phyloP scores from a whole-genome alignment of 2,797 vertebrate genomes.

The Cossypha dichroa region DNA sequence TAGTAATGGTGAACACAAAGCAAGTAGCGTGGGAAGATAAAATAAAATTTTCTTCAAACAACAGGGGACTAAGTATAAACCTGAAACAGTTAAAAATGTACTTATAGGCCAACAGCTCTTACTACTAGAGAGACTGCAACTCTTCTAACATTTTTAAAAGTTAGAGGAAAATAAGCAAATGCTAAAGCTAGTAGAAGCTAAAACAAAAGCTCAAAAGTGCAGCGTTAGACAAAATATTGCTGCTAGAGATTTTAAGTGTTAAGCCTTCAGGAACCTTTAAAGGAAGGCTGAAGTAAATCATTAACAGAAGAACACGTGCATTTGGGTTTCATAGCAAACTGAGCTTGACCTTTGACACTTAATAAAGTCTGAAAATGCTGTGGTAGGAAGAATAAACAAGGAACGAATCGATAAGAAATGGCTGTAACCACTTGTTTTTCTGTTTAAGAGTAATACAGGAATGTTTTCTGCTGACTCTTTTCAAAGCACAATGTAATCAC shows the following conservation, averaged over 20 bases:
- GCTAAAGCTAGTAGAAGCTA: not conserved
- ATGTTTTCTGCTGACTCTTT: constrained; percentile 39
- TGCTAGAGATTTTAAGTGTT: not conserved
- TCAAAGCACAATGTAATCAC: not conserved
- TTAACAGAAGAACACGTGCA: constrained; percentile 65
- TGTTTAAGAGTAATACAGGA: constrained; percentile 33
- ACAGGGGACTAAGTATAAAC: not conserved
- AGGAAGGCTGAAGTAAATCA: constrained; percentile 54
- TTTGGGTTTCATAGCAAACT: constrained; percentile 54
- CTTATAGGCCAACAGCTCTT: not conserved
- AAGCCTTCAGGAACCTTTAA: constrained; percentile 41
- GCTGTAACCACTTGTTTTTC: constrained; percentile 59
- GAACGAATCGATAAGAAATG: constrained; percentile 55
- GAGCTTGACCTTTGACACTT: constrained; percentile 71
- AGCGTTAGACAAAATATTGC: not conserved
- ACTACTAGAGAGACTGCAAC: not conserved
- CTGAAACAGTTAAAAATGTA: not conserved
- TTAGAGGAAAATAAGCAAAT: not conserved
- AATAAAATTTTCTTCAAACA: not conserved
- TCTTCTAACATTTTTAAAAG: not conserved
- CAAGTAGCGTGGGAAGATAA: not conserved
- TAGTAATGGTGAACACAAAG: not conserved
- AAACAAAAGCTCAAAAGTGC: not conserved
- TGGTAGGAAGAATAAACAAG: constrained; percentile 65
- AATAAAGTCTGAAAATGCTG: constrained; percentile 67